Base-by-base conservation (phyloP, 2,888 invertebrate genomes). In the Agrilus mali region DNA sequence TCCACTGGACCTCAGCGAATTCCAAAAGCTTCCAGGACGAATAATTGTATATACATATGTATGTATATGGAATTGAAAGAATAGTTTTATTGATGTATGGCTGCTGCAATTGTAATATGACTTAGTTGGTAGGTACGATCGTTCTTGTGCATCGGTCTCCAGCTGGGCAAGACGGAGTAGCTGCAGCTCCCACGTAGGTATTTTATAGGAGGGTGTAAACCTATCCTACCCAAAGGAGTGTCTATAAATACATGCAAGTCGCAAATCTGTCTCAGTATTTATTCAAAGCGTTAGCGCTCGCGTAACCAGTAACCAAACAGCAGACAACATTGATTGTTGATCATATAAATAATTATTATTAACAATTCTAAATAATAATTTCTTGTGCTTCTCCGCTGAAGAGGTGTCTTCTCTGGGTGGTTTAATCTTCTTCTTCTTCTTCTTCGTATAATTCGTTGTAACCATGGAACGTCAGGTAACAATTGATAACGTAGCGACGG, bases 381-480 rank as follows among this genome's bases (percentile, higher is more conserved):
- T 27, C 10, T 8, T 27, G 27, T 27, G 27, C 27, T 27, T 27
- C 27, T 27, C 27, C 27, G 10, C 10, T 27, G 27, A 36, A 36
- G 27, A 27, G 27, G 27, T 27, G 27, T 43, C 38, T 42, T 33
- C 14, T 38, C 35, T 39, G 27, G 27, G 38, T 33, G 34, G 38
- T 42, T 43, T 31, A 40, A 32, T 42, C 39, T 38, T 16, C 33
- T 37, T n/a, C n/a, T n/a, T n/a, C n/a, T n/a, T n/a, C 14, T 35
- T 33, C 31, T 39, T 36, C 15, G 20, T 20, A 15, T 37, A 36
- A 38, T 38, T 37, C 35, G 16, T 40, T 33, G 40, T 45, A 50
- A 49, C 50, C 40, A 62, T 61, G 61, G 64, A 63, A 50, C 52
- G 58, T 52, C 60, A 65, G 65, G 64, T 64, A 64, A 64, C 63